Percentiles rank a stretch among this genome's conserved stretches.
phyloP scores from a whole-genome alignment of 2,797 vertebrate genomes.

The Muraenolepis orangiensis region DNA sequence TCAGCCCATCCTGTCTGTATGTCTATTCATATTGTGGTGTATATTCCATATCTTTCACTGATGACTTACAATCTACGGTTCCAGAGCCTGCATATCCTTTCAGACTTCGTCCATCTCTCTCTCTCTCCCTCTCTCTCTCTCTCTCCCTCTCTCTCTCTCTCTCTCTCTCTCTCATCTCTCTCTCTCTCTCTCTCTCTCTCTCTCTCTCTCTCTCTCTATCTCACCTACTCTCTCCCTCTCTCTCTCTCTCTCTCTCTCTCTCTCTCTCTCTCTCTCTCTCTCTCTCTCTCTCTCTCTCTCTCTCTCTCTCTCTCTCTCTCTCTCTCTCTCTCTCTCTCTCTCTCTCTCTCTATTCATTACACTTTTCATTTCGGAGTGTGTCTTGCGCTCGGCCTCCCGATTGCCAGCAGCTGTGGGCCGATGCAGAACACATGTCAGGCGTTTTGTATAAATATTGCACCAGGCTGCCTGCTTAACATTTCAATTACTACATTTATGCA shows the following conservation, averaged over 20 bases:
- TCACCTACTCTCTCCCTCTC: background rate
- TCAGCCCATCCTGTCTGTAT: background rate
- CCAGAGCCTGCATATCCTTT: conserved; percentile 31
- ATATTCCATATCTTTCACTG: conserved; percentile 1
- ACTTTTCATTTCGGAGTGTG: conserved; percentile 64
- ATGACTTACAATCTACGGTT: conserved; percentile 22
- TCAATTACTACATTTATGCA: conserved; percentile 69
- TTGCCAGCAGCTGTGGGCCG: conserved; percentile 69
- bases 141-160: no score
- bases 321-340: conserved; percentile 20
- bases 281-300: no score
- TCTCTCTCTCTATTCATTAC: conserved; percentile 24
- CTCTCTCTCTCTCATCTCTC: no score
- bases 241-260: no score
- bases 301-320: no score
- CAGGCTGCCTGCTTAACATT: conserved; percentile 68
- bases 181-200: background rate
- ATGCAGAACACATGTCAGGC: conserved; percentile 67
- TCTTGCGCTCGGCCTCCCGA: conserved; percentile 50
- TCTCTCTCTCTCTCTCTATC: no score
- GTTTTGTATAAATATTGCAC: conserved; percentile 71
- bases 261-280: no score
- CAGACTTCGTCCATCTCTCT: conserved; percentile 15
- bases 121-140: no score
- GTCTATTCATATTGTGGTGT: background rate